A percentile compares a stretch with the other conserved stretches of the same genome.
These are phyloP conservation scores for Diacarnus erythraeanus DNA, from an alignment of 37 sponge, comb jelly and placozoan species.

Conservation along the genomic window DNA sequence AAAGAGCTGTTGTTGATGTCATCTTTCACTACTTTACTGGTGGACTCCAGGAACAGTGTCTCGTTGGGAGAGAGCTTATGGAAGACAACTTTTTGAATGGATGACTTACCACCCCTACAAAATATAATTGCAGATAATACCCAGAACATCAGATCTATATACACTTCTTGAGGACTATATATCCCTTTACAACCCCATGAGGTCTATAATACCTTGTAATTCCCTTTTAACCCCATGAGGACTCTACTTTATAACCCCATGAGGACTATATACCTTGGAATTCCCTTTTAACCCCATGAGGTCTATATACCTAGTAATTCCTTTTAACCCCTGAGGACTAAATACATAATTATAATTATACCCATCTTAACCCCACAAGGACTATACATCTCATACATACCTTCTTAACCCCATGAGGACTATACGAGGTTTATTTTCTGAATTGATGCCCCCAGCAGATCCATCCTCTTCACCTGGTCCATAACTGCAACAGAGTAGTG, in stretches of 20 bases:
- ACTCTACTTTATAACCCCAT: conserved; percentile 87
- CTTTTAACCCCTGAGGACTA: too few relatives aligned
- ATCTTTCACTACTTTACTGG: conserved; percentile 93
- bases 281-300: conserved; percentile 89
- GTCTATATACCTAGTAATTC: too few relatives aligned
- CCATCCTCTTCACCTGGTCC: conserved; percentile 75
- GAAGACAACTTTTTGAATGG: conserved; percentile 94
- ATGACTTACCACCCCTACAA: conserved; percentile 92
- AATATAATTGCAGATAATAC: conserved; percentile 1
- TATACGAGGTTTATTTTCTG: conserved; percentile 79
- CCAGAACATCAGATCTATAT: background rate
- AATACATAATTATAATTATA: too few relatives aligned
- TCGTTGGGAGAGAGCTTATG: conserved; percentile 99
- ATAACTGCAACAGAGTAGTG: conserved; percentile 36
- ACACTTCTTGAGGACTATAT: too few relatives aligned
- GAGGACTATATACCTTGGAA: conserved; percentile 47
- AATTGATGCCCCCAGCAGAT: conserved; percentile 30
- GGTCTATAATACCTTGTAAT: too few relatives aligned
- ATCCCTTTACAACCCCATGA: too few relatives aligned
- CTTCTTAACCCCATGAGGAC: conserved; percentile 89
- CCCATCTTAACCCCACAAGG: too few relatives aligned
- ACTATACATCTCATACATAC: conserved; percentile 20
- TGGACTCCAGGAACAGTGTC: conserved; percentile 96
- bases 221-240: too few relatives aligned
- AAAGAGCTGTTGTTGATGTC: conserved; percentile 94